Conservation (phyloP, 2,797 vertebrate species). For the Dicrostonyx torquatus region DNA sequence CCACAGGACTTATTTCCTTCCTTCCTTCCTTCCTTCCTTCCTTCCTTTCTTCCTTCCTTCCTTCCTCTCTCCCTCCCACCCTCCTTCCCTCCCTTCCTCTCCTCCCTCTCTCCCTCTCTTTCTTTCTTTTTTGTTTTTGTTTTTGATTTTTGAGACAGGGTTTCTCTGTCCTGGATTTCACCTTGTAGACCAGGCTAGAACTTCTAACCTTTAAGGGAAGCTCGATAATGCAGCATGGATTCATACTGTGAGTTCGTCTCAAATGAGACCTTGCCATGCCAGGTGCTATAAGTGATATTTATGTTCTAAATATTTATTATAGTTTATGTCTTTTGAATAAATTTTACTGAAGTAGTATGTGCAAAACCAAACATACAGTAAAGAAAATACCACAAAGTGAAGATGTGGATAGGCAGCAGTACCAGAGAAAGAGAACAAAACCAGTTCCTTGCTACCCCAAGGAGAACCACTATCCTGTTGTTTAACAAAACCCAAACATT, state of each 20-base stretch:
- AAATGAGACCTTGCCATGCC: neutral
- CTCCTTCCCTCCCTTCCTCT: too few species aligned
- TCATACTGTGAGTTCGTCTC: fast-evolving
- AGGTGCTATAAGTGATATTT: neutral
- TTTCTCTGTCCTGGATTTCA: neutral
- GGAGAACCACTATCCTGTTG: neutral
- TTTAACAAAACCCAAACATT: neutral
- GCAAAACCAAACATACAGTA: neutral
- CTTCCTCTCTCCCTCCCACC: too few species aligned
- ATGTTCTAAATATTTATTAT: neutral
- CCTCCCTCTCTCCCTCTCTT: too few species aligned
- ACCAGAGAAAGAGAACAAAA: neutral
- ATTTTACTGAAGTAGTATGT: neutral
- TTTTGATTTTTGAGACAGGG: neutral
- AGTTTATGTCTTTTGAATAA: neutral
- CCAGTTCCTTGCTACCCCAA: neutral
- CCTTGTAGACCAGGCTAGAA: neutral
- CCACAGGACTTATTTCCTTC: neutral
- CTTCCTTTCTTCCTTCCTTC: fast-evolving
- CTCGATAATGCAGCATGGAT: too few species aligned
- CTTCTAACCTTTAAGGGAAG: neutral
- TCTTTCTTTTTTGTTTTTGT: too few species aligned
- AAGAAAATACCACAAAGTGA: neutral
- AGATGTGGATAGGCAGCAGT: neutral
- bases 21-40: fast-evolving